These are phyloP conservation scores for Neodon shergylaensis DNA, from an alignment of 2,113 vertebrate species.

Conservation along the genomic window DNA sequence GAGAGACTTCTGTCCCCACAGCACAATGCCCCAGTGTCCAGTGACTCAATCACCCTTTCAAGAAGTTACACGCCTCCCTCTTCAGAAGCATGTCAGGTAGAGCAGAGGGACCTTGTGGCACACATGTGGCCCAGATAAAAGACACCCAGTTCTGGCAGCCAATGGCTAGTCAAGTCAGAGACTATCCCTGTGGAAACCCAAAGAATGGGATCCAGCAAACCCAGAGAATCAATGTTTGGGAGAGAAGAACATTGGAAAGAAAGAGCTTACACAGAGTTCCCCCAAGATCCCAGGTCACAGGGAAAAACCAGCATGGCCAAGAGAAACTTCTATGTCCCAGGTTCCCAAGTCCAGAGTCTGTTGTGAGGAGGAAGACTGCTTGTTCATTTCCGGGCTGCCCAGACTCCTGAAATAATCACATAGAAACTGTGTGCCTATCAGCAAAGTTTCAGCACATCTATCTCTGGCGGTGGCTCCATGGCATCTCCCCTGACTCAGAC, in stretches of 20 bases:
- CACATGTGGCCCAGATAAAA: rapidly evolving
- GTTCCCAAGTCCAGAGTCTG: not conserved
- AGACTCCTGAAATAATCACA: too few species aligned
- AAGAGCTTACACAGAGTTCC: not conserved
- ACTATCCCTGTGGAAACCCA: not conserved
- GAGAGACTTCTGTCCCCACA: not conserved
- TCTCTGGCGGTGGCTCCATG: too few species aligned
- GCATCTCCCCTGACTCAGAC: too few species aligned
- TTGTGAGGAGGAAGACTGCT: too few species aligned
- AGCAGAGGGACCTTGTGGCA: not conserved
- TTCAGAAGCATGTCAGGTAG: not conserved
- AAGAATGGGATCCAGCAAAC: not conserved
- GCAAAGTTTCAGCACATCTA: too few species aligned
- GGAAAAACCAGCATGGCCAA: rapidly evolving
- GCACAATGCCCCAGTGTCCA: not conserved
- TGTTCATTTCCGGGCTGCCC: too few species aligned
- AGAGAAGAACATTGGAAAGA: not conserved
- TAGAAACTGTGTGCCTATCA: too few species aligned
- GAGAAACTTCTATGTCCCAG: not conserved
- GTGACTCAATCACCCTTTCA: not conserved
- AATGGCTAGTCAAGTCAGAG: not conserved
- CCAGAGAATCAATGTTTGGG: not conserved
- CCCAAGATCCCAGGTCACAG: rapidly evolving
- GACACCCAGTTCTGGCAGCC: not conserved
- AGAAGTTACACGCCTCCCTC: not conserved